Evolutionary conservation across 2,888 invertebrate genomes (phyloP).

Genomic region (Pomacea canaliculata): DNA sequence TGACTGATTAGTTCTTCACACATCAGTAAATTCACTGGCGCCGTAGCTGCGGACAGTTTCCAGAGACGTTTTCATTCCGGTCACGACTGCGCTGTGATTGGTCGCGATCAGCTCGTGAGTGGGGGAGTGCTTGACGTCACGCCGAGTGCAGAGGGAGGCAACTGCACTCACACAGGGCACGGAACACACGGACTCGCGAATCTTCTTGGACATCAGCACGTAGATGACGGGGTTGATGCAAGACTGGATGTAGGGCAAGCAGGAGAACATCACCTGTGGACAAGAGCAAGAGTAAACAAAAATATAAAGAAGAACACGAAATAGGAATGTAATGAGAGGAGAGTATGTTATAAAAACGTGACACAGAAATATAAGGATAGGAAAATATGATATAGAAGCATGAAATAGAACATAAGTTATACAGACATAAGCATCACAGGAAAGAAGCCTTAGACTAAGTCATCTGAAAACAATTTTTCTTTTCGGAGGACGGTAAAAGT

Average conservation of each 20-base stretch:
- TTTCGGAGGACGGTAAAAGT: no score
- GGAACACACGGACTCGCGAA: conserved; percentile 37
- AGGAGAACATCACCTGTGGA: conserved; percentile 49
- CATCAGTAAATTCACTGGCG: conserved; percentile 29
- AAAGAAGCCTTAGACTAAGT: no score
- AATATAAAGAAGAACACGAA: no score
- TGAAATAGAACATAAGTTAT: no score
- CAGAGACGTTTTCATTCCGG: conserved; percentile 30
- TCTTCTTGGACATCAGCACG: conserved; percentile 56
- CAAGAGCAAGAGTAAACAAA: conserved; percentile 7
- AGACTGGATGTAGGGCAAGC: conserved; percentile 58
- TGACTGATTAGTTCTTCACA: conserved; percentile 8
- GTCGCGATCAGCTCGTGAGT: conserved; percentile 37
- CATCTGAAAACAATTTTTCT: no score
- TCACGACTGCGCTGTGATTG: conserved; percentile 32
- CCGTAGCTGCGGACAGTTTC: conserved; percentile 34
- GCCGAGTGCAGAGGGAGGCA: conserved; percentile 12
- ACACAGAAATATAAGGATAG: no score
- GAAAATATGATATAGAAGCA: no score
- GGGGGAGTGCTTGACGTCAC: conserved; percentile 26
- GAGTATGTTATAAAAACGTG: no score
- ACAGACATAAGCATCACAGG: no score
- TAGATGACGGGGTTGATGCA: conserved; percentile 59
- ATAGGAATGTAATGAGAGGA: no score
- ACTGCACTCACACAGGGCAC: conserved; percentile 8